Conservation (phyloP, 2,888 invertebrate genomes). For the Plemyria rubiginata region DNA sequence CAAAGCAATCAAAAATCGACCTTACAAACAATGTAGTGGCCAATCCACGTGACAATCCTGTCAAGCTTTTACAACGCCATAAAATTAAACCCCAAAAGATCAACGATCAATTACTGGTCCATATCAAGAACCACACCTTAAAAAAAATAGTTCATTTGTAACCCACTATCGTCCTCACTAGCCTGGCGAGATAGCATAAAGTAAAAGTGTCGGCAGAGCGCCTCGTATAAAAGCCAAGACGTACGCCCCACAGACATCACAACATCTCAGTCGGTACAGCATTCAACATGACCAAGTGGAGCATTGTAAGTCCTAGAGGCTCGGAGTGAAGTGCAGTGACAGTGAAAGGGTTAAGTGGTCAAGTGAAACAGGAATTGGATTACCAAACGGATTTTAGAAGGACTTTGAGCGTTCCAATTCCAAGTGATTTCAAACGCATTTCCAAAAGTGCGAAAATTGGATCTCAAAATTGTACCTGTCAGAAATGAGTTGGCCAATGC, state of each 20-base stretch:
- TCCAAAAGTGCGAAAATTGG: slow-evolving; percentile 4
- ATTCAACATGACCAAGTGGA: slow-evolving; percentile 77
- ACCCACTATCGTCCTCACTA: slow-evolving; percentile 71
- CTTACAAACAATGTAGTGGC: no score
- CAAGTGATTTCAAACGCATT: background rate
- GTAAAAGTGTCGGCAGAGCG: slow-evolving; percentile 79
- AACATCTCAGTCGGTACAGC: slow-evolving; percentile 63
- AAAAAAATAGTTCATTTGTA: slow-evolving; percentile 67
- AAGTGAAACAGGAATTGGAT: slow-evolving; percentile 33
- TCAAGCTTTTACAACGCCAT: background rate
- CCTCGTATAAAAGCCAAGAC: slow-evolving; percentile 72
- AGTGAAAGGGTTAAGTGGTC: slow-evolving; percentile 39
- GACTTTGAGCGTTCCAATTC: slow-evolving; percentile 7
- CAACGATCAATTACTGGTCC: background rate
- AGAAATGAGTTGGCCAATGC: slow-evolving; percentile 5
- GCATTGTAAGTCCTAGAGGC: slow-evolving; percentile 70
- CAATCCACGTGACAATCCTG: background rate
- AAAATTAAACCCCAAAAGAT: background rate
- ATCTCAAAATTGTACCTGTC: slow-evolving; percentile 1
- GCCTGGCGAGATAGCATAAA: slow-evolving; percentile 62
- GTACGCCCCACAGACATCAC: slow-evolving; percentile 61
- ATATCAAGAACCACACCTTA: slow-evolving; percentile 41
- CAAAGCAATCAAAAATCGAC: background rate
- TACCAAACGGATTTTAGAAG: slow-evolving; percentile 20
- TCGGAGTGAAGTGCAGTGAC: slow-evolving; percentile 75